A percentile compares a stretch with the other conserved stretches of the same genome.
Evolutionary conservation across 2,888 invertebrate genomes (phyloP).

Genomic region (Meteorus cinctellus): DNA sequence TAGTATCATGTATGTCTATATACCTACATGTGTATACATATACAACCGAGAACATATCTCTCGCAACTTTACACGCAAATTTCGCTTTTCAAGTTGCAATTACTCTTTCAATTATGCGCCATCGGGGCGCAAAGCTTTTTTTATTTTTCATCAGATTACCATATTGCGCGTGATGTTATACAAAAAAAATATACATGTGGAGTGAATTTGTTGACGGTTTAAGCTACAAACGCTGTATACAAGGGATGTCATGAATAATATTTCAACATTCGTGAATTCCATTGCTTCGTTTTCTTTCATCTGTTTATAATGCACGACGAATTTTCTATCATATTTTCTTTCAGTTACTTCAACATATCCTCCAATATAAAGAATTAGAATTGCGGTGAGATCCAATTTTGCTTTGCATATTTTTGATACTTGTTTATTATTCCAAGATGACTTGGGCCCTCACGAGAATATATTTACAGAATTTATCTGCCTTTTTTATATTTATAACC

Average conservation of each 20-base stretch:
- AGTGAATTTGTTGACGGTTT: conserved; percentile 6
- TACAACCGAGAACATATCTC: neutral
- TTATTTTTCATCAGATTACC: conserved; percentile 16
- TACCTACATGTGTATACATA: conserved; percentile 1
- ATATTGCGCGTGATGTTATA: conserved; percentile 20
- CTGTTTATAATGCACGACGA: neutral
- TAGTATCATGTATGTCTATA: conserved; percentile 21
- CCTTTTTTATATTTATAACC: no score
- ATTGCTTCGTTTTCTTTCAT: neutral
- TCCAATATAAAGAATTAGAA: no score
- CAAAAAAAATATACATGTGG: conserved; percentile 1
- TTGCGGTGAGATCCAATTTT: no score
- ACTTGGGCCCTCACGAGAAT: no score
- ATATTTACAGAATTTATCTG: no score
- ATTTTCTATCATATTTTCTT: neutral
- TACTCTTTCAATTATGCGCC: conserved; percentile 48
- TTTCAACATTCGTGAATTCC: neutral
- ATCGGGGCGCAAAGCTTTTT: conserved; percentile 36
- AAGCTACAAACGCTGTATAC: neutral
- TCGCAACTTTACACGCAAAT: conserved; percentile 37
- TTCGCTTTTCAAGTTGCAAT: conserved; percentile 47
- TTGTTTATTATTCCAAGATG: no score
- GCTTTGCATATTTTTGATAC: no score
- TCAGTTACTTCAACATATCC: no score
- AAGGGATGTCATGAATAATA: conserved; percentile 9